Conservation (phyloP, 2,888 invertebrate species). For the Allygus modestus region DNA sequence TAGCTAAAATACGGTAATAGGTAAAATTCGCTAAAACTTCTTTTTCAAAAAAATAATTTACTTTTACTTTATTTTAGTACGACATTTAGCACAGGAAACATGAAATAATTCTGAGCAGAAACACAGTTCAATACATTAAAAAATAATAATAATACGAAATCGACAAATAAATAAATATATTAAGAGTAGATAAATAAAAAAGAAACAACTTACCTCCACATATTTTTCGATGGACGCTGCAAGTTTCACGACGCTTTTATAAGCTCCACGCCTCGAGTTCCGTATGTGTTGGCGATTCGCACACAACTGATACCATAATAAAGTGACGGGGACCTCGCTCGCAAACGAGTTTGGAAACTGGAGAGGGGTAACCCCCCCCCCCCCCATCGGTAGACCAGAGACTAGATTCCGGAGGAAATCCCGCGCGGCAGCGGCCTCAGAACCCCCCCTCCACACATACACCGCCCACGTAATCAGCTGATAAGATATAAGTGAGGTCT, state of each 20-base stretch:
- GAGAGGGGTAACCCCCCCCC: not conserved
- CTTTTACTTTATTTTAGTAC: too few relatives aligned
- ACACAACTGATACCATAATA: conserved; percentile 12
- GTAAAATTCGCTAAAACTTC: too few relatives aligned
- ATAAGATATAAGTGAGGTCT: not conserved
- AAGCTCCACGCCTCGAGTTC: not conserved
- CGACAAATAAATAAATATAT: not conserved
- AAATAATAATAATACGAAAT: not conserved
- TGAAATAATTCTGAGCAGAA: too few relatives aligned
- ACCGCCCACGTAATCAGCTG: not conserved
- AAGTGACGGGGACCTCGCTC: not conserved
- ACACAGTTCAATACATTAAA: too few relatives aligned
- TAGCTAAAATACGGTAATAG: too few relatives aligned
- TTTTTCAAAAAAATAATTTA: too few relatives aligned
- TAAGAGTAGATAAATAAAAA: not conserved
- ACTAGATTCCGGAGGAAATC: not conserved
- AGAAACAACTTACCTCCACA: conserved; percentile 11
- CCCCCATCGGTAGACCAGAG: not conserved
- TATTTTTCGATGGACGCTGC: not conserved
- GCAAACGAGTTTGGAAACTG: conserved; percentile 16
- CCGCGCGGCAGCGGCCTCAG: not conserved
- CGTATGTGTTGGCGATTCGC: not conserved
- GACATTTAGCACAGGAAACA: too few relatives aligned
- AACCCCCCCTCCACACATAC: not conserved
- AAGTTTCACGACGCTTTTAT: too few relatives aligned